Conservation (phyloP, 2,888 invertebrate genomes). For the Lepetodrilus schrolli region DNA sequence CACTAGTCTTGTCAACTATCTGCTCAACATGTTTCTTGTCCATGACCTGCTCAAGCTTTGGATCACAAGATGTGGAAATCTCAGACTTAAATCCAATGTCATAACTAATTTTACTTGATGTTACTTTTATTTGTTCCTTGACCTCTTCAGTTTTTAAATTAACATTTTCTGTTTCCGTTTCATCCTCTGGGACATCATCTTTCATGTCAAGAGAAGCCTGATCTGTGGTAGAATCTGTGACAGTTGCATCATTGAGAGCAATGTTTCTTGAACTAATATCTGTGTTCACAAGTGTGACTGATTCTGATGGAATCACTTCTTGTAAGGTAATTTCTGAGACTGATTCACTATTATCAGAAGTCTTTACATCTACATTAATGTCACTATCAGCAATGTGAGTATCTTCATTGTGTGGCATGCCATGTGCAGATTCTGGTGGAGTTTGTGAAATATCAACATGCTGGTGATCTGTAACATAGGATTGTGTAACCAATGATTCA, state of each 20-base stretch:
- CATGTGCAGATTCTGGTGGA: neutral
- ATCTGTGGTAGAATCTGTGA: neutral
- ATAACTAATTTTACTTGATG: neutral
- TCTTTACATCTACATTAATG: neutral
- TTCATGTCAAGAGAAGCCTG: neutral
- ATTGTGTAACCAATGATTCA: slow-evolving; percentile 2
- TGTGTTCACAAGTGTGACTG: neutral
- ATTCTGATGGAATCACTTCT: neutral
- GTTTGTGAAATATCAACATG: slow-evolving; percentile 7
- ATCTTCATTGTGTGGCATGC: neutral
- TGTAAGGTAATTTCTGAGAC: neutral
- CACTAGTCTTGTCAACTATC: neutral
- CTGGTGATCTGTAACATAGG: slow-evolving; percentile 25
- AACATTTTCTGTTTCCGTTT: slow-evolving; percentile 8
- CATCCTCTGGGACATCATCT: neutral
- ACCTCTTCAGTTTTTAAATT: slow-evolving; percentile 3
- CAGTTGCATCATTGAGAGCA: neutral
- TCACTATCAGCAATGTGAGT: neutral
- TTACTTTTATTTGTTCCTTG: neutral
- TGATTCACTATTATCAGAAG: neutral
- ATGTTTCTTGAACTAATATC: neutral
- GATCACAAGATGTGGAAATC: neutral
- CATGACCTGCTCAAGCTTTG: neutral
- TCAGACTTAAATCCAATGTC: neutral
- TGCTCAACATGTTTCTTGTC: neutral